Base-by-base conservation (phyloP, 2,888 invertebrate species). In the Thymelicus lineola region DNA sequence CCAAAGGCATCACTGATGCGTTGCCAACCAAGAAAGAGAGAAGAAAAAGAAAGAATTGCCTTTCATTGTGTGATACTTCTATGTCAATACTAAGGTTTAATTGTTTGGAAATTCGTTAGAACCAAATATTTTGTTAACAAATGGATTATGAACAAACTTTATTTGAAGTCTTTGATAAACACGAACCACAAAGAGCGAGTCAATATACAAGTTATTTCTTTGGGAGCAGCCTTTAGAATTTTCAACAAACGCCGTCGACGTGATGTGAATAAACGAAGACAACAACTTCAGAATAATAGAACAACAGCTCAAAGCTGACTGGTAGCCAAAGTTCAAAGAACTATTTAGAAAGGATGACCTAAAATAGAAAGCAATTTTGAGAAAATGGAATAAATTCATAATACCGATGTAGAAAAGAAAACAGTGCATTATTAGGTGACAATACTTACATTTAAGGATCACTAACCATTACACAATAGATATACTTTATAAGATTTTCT, bases 241-340 rank as follows among this genome's bases (percentile, higher is more conserved):
- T 53, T 12, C 20, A 4, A 10, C 10, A 17, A 53, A 53, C 53
- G 53, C 20, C 53, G 53, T 0, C 20, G 10, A 53, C 53, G 53
- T 20, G 53, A 53, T 20, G 53, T 53, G 20, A 53, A 53, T 53
- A 53, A 53, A 9, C 20, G 20, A 3, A 20, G 9, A 53, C 53
- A 20, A 53, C 17, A 17, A 12, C 10, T 53, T 20, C 53, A 20
- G 53, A 53, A 53, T 20, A 53, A 53, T 53, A 20, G 53, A 53
- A 53, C 48, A 50, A 50, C 53, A 53, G n/a, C 53, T 20, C 53
- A 53, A 53, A 53, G 53, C 20, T 53, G 46, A 46, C 15, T 50
- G 50, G 50, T 17, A 53, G 17, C 7, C 53, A 53, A 20, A 53
- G 53, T 53, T 20, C 53, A 53, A 20, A 53, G 53, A 53, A 53